phyloP scores from a whole-genome alignment of 2,888 invertebrate genomes.

The Dynastes maya region DNA sequence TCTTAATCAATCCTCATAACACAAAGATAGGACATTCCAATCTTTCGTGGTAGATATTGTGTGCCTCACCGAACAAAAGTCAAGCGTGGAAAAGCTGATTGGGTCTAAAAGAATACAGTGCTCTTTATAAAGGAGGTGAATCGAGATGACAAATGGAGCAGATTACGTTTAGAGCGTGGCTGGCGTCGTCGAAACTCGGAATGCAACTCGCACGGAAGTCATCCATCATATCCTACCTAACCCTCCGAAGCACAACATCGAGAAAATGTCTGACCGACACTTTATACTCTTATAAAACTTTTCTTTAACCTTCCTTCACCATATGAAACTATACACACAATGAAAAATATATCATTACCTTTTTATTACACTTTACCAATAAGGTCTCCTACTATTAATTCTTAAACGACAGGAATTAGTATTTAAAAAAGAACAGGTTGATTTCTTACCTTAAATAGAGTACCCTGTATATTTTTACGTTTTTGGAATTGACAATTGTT shows the following conservation, averaged over 20 bases:
- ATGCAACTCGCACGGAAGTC: constrained; percentile 63
- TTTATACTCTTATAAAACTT: constrained; percentile 50
- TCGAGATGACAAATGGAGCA: constrained; percentile 69
- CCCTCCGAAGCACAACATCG: constrained; percentile 45
- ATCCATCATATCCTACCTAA: constrained; percentile 65
- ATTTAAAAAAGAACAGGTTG: no score
- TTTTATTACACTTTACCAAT: neutral
- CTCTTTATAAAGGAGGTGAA: constrained; percentile 69
- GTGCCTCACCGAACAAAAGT: constrained; percentile 67
- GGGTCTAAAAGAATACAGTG: constrained; percentile 68
- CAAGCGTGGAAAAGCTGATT: constrained; percentile 67
- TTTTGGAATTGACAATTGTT: no score
- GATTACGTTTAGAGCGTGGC: constrained; percentile 66
- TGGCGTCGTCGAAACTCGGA: constrained; percentile 67
- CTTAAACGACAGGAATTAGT: no score
- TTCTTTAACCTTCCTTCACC: constrained; percentile 47
- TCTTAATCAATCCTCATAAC: constrained; percentile 70
- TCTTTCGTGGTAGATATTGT: constrained; percentile 66
- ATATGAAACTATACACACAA: constrained; percentile 28
- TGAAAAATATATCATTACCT: constrained; percentile 9
- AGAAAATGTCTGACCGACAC: constrained; percentile 56
- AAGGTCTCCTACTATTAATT: no score
- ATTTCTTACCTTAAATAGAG: no score
- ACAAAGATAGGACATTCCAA: constrained; percentile 68
- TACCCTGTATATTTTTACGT: no score